phyloP scores from a whole-genome alignment of 2,888 invertebrate genomes.

The Trissolcus brochymenae region DNA sequence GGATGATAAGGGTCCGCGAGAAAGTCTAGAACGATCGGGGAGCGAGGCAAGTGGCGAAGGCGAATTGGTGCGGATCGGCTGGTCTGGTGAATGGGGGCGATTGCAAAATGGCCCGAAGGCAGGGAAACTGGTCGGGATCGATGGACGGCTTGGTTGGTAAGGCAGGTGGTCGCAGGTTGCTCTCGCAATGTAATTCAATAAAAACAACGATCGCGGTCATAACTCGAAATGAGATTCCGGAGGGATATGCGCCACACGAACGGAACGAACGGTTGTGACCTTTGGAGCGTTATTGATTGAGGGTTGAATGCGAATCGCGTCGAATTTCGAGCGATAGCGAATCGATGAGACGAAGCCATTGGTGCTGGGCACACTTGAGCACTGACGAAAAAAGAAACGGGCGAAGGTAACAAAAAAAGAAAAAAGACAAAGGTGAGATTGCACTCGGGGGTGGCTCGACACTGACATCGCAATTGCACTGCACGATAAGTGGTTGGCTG shows the following conservation, averaged over 20 bases:
- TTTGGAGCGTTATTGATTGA: slow-evolving; percentile 56
- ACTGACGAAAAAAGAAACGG: background rate
- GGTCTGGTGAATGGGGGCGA: background rate
- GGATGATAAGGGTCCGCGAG: too few relatives aligned
- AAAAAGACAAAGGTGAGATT: too few relatives aligned
- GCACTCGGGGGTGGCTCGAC: background rate
- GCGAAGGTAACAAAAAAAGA: too few relatives aligned
- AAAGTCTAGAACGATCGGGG: too few relatives aligned
- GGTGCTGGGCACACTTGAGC: background rate
- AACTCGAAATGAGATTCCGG: slow-evolving; percentile 40
- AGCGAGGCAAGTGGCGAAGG: too few relatives aligned
- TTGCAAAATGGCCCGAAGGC: background rate
- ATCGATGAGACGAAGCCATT: slow-evolving; percentile 28
- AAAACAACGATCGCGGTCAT: slow-evolving; percentile 47
- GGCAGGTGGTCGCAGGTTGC: slow-evolving; percentile 11
- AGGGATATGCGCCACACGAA: slow-evolving; percentile 44
- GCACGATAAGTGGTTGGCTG: slow-evolving; percentile 64
- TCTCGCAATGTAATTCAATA: slow-evolving; percentile 40
- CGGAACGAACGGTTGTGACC: slow-evolving; percentile 51
- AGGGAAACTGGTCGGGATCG: slow-evolving; percentile 21
- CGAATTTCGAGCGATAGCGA: slow-evolving; percentile 38
- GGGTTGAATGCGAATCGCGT: slow-evolving; percentile 45
- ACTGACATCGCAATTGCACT: background rate
- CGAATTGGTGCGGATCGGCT: background rate
- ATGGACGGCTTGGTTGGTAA: slow-evolving; percentile 41